Evolutionary conservation across 2,888 invertebrate species (phyloP).

Genomic region (Oxycera nigricornis): DNA sequence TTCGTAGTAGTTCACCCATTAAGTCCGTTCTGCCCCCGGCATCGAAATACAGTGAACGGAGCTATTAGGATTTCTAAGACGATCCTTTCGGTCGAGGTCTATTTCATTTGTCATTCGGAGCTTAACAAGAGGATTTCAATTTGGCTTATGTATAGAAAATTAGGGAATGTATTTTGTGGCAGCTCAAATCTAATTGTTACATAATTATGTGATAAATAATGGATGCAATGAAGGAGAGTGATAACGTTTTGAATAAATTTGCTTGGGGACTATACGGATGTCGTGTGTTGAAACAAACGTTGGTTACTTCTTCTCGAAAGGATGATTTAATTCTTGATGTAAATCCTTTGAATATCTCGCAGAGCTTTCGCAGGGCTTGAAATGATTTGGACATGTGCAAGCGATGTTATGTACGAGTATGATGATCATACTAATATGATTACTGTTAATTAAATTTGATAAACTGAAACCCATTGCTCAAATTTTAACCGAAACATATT

Average conservation of each 20-base stretch:
- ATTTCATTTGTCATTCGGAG: conserved; percentile 40
- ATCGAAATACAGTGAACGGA: background rate
- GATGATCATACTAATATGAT: too few species aligned
- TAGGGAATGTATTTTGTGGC: conserved; percentile 38
- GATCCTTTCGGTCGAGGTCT: conserved; percentile 19
- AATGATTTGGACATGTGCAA: too few species aligned
- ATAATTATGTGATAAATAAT: conserved; percentile 39
- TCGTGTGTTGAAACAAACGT: too few species aligned
- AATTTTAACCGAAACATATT: too few species aligned
- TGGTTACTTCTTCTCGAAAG: too few species aligned
- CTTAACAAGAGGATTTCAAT: conserved; percentile 39
- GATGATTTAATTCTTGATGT: too few species aligned
- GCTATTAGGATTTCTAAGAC: background rate
- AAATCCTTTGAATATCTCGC: too few species aligned
- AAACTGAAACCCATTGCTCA: too few species aligned
- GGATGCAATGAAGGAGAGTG: conserved; percentile 19
- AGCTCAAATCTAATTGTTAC: conserved; percentile 32
- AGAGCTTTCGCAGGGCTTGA: too few species aligned
- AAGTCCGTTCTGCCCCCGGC: background rate
- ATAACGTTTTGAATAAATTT: conserved; percentile 20
- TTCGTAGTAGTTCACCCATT: background rate
- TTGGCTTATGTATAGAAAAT: conserved; percentile 38
- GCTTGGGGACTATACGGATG: background rate
- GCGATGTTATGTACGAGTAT: too few species aligned
- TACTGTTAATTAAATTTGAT: too few species aligned